Percentiles rank a stretch among this genome's conserved stretches.
Evolutionary conservation across 2,113 vertebrate species (phyloP).

Genomic region (Labeo catla): DNA sequence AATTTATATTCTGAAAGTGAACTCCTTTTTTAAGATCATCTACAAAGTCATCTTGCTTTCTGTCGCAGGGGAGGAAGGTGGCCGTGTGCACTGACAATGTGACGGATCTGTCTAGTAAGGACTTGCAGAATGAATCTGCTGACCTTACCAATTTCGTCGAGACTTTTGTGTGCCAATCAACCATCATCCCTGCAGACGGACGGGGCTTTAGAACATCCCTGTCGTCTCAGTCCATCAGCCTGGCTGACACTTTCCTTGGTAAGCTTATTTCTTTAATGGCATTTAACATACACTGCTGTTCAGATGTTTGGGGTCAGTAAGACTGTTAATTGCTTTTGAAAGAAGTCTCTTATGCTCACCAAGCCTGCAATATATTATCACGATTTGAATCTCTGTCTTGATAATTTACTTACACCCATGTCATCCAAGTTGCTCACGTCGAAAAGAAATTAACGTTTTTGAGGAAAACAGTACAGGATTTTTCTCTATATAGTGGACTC

Average conservation of each 20-base stretch:
- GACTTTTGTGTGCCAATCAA: conserved; percentile 94
- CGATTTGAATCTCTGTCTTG: too few species aligned
- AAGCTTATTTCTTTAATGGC: conserved; percentile 12
- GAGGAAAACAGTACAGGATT: too few species aligned
- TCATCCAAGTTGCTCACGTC: too few species aligned
- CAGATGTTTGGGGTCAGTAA: not conserved
- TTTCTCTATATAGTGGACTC: not conserved
- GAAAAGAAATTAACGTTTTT: too few species aligned
- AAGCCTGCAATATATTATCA: not conserved
- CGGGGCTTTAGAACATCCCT: conserved; percentile 91
- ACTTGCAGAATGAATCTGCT: conserved; percentile 81
- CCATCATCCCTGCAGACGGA: conserved; percentile 93
- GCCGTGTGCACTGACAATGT: conserved; percentile 93
- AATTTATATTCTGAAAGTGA: too few species aligned
- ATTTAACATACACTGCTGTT: not conserved
- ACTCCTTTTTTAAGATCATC: not conserved
- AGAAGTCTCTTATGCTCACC: not conserved
- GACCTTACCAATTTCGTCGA: conserved; percentile 83
- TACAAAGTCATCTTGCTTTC: not conserved
- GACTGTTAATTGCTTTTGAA: not conserved
- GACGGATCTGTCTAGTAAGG: conserved; percentile 87
- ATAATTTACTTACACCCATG: too few species aligned
- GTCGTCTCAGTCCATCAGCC: conserved; percentile 93
- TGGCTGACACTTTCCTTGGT: conserved; percentile 94
- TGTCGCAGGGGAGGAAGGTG: conserved; percentile 80